Conservation (phyloP, 2,113 vertebrate species). For the Taurulus bubalis region DNA sequence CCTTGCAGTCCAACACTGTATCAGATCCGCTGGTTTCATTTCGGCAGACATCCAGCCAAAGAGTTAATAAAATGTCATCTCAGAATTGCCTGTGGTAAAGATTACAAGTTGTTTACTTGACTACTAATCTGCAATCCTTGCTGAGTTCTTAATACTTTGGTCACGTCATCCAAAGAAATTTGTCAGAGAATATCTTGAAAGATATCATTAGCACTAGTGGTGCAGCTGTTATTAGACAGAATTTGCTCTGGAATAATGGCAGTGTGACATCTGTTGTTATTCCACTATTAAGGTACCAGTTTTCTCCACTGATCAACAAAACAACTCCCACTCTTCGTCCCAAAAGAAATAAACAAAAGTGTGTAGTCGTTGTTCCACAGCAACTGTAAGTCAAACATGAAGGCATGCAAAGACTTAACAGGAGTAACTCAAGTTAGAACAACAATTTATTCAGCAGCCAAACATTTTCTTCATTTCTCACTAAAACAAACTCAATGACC, state of each 20-base stretch:
- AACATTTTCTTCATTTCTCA: background rate
- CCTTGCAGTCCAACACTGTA: background rate
- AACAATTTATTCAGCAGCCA: slow-evolving; percentile 2
- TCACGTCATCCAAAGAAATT: slow-evolving; percentile 14
- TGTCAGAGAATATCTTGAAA: slow-evolving; percentile 27
- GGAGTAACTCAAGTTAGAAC: background rate
- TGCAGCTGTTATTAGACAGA: slow-evolving; percentile 23
- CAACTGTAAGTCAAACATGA: slow-evolving; percentile 2
- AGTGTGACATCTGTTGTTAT: slow-evolving; percentile 42
- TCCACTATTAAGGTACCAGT: slow-evolving; percentile 28
- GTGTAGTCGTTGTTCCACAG: background rate
- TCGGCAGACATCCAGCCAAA: background rate
- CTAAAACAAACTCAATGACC: slow-evolving; percentile 31
- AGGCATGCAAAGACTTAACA: background rate
- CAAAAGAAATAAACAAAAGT: background rate
- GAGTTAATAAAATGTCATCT: background rate
- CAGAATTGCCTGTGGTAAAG: background rate
- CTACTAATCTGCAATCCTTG: background rate
- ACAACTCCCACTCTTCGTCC: slow-evolving; percentile 7
- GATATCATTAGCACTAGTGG: slow-evolving; percentile 6
- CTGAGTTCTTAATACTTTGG: slow-evolving; percentile 9
- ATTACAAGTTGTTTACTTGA: slow-evolving; percentile 10
- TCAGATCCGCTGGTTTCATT: background rate
- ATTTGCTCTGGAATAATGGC: slow-evolving; percentile 21
- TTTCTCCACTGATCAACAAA: slow-evolving; percentile 21